Evolutionary conservation across 2,113 vertebrate genomes (phyloP), one percentile per base, ranked within the genome.

Genomic region (Burhinus oedicnemus): DNA sequence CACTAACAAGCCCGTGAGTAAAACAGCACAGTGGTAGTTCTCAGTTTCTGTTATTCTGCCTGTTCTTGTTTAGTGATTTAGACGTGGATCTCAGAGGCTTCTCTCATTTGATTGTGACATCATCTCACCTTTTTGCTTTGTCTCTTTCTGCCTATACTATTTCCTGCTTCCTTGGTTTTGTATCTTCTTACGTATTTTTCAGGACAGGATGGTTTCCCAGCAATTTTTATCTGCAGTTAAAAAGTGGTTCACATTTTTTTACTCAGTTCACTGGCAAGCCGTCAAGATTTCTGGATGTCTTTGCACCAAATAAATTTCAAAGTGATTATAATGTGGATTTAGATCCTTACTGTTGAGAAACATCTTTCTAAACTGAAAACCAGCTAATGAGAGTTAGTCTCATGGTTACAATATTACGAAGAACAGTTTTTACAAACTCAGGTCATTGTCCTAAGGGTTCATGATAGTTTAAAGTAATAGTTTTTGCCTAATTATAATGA

Each of bases 401-500:
- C 8, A 57, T 32, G 17, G 16, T 89, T 95, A 80, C 68, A 49
- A 5, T 84, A 93, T 66, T 94, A n/a, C 26, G 38, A 89, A 66
- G 61, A 93, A 55, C 12, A 22, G 30, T 61, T 90, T 58, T 81
- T 85, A 36, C 17, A 91, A 90, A 83, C 54, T 79, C 75, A 83
- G 87, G 91, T 87, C 89, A 87, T 83, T 95, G 90, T 96, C 85
- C 89, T 97, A 65, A 95, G 71, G 86, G 87, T 90, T 96, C 51
- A 21, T 52, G 42, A n/a, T 82, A 72, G 83, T 91, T 95, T 91
- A 80, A 95, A 96, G 61, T 93, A 95, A 90, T 89, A 90, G 83
- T 40, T 94, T 97, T 92, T 85, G 54, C 45, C 90, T 96, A 85
- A 79, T 97, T 97, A 90, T 94, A 96, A 95, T 87, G 60, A 93